Evolutionary conservation across 2,797 vertebrate genomes (phyloP), one percentile per base, ranked within the genome.

Genomic region (Lacerta agilis): DNA sequence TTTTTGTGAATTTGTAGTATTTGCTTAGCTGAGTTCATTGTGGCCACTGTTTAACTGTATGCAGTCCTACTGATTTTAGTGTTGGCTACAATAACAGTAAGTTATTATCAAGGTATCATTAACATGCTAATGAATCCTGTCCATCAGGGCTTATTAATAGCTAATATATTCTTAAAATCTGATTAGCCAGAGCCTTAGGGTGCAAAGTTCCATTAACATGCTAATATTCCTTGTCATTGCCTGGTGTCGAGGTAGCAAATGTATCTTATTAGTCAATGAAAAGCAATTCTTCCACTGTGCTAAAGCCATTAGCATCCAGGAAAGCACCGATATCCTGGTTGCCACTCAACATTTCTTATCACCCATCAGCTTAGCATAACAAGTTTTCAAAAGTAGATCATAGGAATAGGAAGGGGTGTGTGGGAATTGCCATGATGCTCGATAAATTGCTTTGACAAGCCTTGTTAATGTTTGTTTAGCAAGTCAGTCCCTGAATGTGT

Each of bases 81-180:
- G 79, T 8, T 86, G 85, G 73, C 76, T 64, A 69, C 8, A 87
- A 84, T 58, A 93, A 79, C 45, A 81, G 45, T 67, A 20, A 5
- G 7, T 61, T 87, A 86, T 94, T 93, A 89, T 94, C 93, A 85
- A 93, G 92, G 91, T 92, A 94, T 82, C 77, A 93, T 93, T 93
- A 93, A 86, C 88, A 94, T 94, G 88, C 80, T 94, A 96, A 95
- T 3, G 1, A 95, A 85, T 94, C 90, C 90, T 95, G 86, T 96
- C 93, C 91, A 90, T 95, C 93, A 84, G 10, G 79, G 90, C 86
- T 89, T 93, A 90, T 89, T 90, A 95, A 93, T 94, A 3, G 0
- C 87, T 95, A 96, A 95, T 92, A 78, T 83, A 91, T 95, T 95
- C 93, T 94, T 94, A 93, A 90, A 91, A 93, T 94, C 91, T 95